A percentile compares a stretch with the other conserved stretches of the same genome.
Conservation (phyloP, 2,888 invertebrate species). For the Pachymerium ferrugineum region DNA sequence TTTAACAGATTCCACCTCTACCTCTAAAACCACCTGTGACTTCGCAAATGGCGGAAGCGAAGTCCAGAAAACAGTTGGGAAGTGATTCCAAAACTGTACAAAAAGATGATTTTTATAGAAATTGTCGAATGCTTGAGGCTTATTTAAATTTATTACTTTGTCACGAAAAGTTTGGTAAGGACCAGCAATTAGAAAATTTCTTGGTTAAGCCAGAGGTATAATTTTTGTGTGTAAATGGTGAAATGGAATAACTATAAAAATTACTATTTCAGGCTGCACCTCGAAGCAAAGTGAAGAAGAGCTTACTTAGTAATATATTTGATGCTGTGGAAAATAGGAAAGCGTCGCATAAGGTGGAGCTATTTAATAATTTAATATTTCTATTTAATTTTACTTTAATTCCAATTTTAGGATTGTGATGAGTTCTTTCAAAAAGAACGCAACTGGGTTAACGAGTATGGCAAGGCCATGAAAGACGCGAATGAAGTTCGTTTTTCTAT, state of each 20-base stretch:
- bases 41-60: slow-evolving; percentile 46
- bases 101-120: slow-evolving; percentile 48
- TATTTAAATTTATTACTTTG: slow-evolving; percentile 45
- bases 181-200: slow-evolving; percentile 44
- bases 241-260: slow-evolving; percentile 25
- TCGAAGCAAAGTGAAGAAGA: slow-evolving; percentile 45
- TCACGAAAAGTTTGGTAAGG: slow-evolving; percentile 46
- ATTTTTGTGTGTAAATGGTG: not conserved
- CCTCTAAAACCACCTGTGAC: slow-evolving; percentile 47
- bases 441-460: slow-evolving; percentile 45
- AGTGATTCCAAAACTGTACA: slow-evolving; percentile 46
- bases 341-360: slow-evolving; percentile 37
- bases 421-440: slow-evolving; percentile 47
- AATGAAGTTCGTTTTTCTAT: slow-evolving; percentile 41
- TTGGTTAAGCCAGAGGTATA: slow-evolving; percentile 38
- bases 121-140: slow-evolving; percentile 47
- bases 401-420: slow-evolving; percentile 39
- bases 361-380: not conserved
- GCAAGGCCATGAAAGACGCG: slow-evolving; percentile 44
- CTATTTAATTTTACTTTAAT: slow-evolving; percentile 31
- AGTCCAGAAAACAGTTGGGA: slow-evolving; percentile 47
- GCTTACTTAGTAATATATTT: slow-evolving; percentile 44
- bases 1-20: slow-evolving; percentile 47
- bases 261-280: slow-evolving; percentile 43
- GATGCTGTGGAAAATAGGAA: slow-evolving; percentile 46